phyloP scores from a whole-genome alignment of 2,888 invertebrate species.

The Melanophora roralis region DNA sequence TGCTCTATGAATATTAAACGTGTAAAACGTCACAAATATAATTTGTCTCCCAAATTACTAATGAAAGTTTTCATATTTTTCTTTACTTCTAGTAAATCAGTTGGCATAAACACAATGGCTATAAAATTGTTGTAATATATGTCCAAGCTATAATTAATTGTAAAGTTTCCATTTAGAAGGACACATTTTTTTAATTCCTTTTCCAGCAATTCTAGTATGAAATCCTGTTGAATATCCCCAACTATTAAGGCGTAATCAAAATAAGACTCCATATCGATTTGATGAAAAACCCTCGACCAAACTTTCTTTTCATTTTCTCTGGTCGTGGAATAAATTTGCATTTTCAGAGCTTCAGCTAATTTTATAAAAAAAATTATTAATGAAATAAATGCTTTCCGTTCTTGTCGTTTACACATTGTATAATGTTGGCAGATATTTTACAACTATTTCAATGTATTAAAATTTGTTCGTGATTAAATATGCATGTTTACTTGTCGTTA shows the following conservation, averaged over 20 bases:
- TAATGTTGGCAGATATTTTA: slow-evolving; percentile 5
- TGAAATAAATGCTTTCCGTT: slow-evolving; percentile 38
- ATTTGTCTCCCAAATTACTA: slow-evolving; percentile 18
- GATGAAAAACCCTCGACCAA: slow-evolving; percentile 15
- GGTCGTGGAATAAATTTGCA: not conserved
- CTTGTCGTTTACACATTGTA: slow-evolving; percentile 29
- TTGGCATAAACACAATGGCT: slow-evolving; percentile 32
- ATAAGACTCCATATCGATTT: slow-evolving; percentile 39
- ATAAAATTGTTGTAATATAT: slow-evolving; percentile 27
- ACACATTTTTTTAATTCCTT: slow-evolving; percentile 29
- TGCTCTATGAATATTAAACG: slow-evolving; percentile 27
- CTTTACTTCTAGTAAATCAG: not conserved
- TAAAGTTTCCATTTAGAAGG: slow-evolving; percentile 32
- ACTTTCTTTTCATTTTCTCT: not conserved
- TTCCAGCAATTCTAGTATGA: slow-evolving; percentile 30
- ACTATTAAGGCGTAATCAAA: slow-evolving; percentile 34
- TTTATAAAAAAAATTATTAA: slow-evolving; percentile 18
- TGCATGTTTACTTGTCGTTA: slow-evolving; percentile 48
- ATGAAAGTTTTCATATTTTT: slow-evolving; percentile 7
- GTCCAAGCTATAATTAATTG: slow-evolving; percentile 28
- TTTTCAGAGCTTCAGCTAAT: not conserved
- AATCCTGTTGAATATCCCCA: slow-evolving; percentile 18
- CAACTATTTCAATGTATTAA: slow-evolving; percentile 31
- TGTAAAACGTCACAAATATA: slow-evolving; percentile 35
- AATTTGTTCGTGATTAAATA: not conserved